A percentile compares a stretch with the other conserved stretches of the same genome.
Evolutionary conservation across 2,113 vertebrate species (phyloP).

Genomic region (Salminus brasiliensis): DNA sequence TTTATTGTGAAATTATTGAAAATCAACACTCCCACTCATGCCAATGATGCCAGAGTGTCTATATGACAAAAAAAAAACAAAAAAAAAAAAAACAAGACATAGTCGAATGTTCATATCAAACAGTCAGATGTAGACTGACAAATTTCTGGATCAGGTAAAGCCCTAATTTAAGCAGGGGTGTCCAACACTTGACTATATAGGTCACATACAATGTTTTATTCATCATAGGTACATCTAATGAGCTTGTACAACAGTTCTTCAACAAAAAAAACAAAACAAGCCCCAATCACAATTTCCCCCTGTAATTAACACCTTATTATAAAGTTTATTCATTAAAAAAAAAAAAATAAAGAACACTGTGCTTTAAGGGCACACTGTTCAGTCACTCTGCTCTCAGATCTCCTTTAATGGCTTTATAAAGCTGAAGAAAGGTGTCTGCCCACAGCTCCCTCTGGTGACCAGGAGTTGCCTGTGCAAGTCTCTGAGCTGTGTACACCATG

Average conservation of each 20-base stretch:
- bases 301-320: not conserved
- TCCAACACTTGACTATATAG: too few relatives aligned
- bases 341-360: not conserved
- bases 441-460: conserved; percentile 83
- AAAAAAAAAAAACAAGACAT: too few relatives aligned
- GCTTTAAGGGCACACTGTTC: not conserved
- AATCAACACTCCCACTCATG: too few relatives aligned
- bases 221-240: not conserved
- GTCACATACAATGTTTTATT: not conserved
- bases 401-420: conserved; percentile 82
- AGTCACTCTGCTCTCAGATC: conserved; percentile 75
- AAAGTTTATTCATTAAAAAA: not conserved
- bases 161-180: too few relatives aligned
- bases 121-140: too few relatives aligned
- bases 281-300: not conserved
- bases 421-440: conserved; percentile 77
- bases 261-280: not conserved
- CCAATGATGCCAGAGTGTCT: too few relatives aligned
- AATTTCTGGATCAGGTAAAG: too few relatives aligned
- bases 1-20: too few relatives aligned
- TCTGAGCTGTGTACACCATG: conserved; percentile 84
- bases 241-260: not conserved
- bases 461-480: conserved; percentile 66
- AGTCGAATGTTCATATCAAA: too few relatives aligned
- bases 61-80: too few relatives aligned